Evolutionary conservation across 2,888 invertebrate genomes (phyloP).

Genomic region (Habroteleia sp.): DNA sequence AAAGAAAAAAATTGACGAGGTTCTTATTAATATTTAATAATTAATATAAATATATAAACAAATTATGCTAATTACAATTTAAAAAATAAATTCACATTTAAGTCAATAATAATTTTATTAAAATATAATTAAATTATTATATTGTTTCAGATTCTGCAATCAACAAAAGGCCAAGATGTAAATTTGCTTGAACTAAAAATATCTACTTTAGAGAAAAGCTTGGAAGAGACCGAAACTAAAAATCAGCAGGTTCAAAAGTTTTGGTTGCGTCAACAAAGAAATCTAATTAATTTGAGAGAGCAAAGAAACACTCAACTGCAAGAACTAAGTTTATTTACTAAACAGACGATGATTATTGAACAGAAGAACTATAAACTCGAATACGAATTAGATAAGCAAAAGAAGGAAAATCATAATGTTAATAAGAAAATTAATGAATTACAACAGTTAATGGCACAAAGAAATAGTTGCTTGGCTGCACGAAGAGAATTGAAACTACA

Average conservation of each 20-base stretch:
- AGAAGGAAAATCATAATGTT: slow-evolving; percentile 83
- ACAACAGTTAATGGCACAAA: slow-evolving; percentile 84
- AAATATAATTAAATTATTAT: slow-evolving; percentile 8
- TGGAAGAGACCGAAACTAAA: slow-evolving; percentile 84
- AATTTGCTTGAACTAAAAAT: slow-evolving; percentile 85
- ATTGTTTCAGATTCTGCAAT: slow-evolving; percentile 70
- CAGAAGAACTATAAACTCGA: slow-evolving; percentile 88
- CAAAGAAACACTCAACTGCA: slow-evolving; percentile 86
- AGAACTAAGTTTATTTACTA: slow-evolving; percentile 87
- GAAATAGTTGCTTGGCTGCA: slow-evolving; percentile 78
- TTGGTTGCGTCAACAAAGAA: slow-evolving; percentile 90
- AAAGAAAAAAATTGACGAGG: slow-evolving; percentile 82
- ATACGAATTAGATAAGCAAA: slow-evolving; percentile 84
- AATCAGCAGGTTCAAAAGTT: slow-evolving; percentile 86
- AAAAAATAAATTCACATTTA: no score
- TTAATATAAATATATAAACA: neutral
- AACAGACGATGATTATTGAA: slow-evolving; percentile 86
- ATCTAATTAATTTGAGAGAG: slow-evolving; percentile 86
- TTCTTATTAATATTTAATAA: slow-evolving; percentile 62
- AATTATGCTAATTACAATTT: no score
- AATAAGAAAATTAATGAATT: slow-evolving; percentile 84
- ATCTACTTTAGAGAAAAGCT: slow-evolving; percentile 85
- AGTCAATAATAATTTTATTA: neutral
- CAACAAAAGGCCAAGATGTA: slow-evolving; percentile 75
- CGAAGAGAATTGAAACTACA: slow-evolving; percentile 82